Evolutionary conservation across 2,888 invertebrate genomes (phyloP).

Genomic region (Xestia rhomboidea): DNA sequence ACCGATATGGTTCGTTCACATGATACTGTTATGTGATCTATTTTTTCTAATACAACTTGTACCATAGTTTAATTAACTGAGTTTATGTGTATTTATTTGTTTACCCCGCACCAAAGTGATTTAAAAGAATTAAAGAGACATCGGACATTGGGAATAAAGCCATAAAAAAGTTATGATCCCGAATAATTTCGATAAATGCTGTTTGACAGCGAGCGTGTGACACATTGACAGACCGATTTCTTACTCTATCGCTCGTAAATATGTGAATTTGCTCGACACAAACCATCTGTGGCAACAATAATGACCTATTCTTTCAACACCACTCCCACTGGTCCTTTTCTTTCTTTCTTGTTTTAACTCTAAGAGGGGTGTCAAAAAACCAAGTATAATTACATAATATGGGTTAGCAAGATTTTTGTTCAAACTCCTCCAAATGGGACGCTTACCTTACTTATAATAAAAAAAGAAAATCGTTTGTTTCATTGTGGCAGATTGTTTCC

Average conservation of each 20-base stretch:
- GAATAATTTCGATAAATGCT: too few relatives aligned
- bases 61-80: neutral
- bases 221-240: too few relatives aligned
- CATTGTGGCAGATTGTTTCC: conserved; percentile 41
- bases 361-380: neutral
- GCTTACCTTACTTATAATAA: conserved; percentile 29
- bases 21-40: neutral
- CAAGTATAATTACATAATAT: neutral
- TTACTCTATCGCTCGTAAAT: too few relatives aligned
- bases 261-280: neutral
- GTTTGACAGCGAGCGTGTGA: too few relatives aligned
- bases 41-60: too few relatives aligned
- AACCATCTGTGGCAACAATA: neutral
- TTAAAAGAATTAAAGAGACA: too few relatives aligned
- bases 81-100: neutral
- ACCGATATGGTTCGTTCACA: neutral
- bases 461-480: conserved; percentile 45
- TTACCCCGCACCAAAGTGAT: neutral
- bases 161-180: too few relatives aligned
- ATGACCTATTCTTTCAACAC: neutral
- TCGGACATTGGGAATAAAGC: too few relatives aligned
- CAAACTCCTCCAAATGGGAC: conserved; percentile 11
- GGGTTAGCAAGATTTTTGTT: neutral
- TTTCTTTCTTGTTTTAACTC: neutral
- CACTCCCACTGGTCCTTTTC: too few relatives aligned